A percentile compares a stretch with the other conserved stretches of the same genome.
Conservation (phyloP, 1,140 invertebrate genomes). For the Manduca sexta region DNA sequence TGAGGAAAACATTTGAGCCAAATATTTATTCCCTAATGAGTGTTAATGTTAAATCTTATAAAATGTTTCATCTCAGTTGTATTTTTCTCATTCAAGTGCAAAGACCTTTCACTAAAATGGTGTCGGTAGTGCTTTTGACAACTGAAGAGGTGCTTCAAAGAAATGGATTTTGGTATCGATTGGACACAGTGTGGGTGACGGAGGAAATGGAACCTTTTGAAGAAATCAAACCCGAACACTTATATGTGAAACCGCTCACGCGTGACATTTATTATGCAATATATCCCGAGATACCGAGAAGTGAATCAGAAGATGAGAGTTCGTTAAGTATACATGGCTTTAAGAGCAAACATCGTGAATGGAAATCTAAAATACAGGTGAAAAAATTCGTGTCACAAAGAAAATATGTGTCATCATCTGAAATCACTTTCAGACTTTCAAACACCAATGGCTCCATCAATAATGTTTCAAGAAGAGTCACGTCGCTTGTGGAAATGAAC, state of each 20-base stretch:
- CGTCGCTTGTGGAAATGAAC: slow-evolving; percentile 18
- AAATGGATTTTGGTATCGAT: slow-evolving; percentile 57
- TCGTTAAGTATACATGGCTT: slow-evolving; percentile 50
- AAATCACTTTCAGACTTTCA: slow-evolving; percentile 21
- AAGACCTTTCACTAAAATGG: slow-evolving; percentile 29
- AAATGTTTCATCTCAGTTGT: no score
- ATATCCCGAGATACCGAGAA: slow-evolving; percentile 58
- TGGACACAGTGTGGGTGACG: slow-evolving; percentile 55
- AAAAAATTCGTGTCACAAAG: slow-evolving; percentile 33
- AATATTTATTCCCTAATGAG: not conserved
- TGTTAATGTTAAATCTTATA: no score
- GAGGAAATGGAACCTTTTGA: slow-evolving; percentile 64
- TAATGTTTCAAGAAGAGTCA: slow-evolving; percentile 23
- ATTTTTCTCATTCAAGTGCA: no score
- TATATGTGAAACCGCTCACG: slow-evolving; percentile 48
- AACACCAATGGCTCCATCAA: slow-evolving; percentile 23
- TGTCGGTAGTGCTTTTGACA: slow-evolving; percentile 52
- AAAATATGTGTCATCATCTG: slow-evolving; percentile 32
- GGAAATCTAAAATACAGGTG: slow-evolving; percentile 52
- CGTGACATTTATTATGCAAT: slow-evolving; percentile 58
- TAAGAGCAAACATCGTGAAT: slow-evolving; percentile 48
- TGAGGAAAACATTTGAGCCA: not conserved
- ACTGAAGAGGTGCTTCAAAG: slow-evolving; percentile 58
- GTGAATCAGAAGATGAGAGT: slow-evolving; percentile 62
- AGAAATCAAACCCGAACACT: slow-evolving; percentile 51